phyloP scores from a whole-genome alignment of 2,113 vertebrate species.

The Lepidothrix coronata region DNA sequence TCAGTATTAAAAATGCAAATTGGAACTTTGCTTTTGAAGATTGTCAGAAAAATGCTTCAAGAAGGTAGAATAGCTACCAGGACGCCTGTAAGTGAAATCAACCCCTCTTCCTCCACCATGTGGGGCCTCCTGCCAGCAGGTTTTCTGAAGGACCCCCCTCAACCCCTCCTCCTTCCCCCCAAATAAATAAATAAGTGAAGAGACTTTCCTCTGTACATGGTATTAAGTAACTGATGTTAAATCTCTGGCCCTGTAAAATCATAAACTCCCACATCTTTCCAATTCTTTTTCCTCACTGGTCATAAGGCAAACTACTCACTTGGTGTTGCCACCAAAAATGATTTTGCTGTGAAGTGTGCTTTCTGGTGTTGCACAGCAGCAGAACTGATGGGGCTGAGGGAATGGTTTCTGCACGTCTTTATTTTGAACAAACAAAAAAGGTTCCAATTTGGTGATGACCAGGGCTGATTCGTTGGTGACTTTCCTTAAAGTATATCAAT shows the following conservation, averaged over 20 bases:
- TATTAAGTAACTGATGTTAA: not conserved
- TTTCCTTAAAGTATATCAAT: not conserved
- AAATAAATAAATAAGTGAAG: constrained; percentile 42
- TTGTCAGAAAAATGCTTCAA: constrained; percentile 25
- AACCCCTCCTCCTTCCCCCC: not conserved
- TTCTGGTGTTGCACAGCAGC: not conserved
- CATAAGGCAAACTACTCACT: not conserved
- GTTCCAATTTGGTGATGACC: not conserved
- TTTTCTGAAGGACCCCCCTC: not conserved
- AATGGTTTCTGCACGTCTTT: not conserved
- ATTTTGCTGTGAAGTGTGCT: not conserved
- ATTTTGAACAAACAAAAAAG: not conserved
- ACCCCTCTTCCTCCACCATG: not conserved
- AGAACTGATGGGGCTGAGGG: not conserved
- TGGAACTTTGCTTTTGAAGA: constrained; percentile 57
- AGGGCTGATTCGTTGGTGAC: not conserved
- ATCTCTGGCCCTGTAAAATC: not conserved
- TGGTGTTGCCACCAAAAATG: not conserved
- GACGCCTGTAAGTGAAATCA: not conserved
- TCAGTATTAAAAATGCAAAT: constrained; percentile 67
- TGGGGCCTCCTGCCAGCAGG: not conserved
- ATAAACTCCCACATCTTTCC: not conserved
- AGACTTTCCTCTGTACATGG: not conserved
- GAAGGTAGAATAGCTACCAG: constrained; percentile 36
- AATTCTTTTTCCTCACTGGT: not conserved